phyloP scores from a whole-genome alignment of 53 echinoderm and acorn worm species.

The Paracentrotus lividus region DNA sequence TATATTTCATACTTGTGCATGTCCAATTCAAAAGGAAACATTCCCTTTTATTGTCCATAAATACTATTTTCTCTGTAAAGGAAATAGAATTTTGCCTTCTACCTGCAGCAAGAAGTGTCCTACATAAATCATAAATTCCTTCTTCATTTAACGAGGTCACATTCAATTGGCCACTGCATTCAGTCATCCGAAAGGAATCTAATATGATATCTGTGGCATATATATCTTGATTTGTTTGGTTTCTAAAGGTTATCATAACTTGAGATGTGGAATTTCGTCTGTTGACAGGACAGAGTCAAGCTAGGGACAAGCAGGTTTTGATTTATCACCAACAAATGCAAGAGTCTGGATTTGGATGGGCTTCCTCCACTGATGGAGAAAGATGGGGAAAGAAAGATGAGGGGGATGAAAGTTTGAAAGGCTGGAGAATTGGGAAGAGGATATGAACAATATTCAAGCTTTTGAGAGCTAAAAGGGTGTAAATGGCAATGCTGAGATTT shows the following conservation, averaged over 20 bases:
- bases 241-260: constrained; percentile 34
- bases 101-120: background rate
- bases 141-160: background rate
- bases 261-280: constrained; percentile 48
- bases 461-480: too few species aligned
- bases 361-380: background rate
- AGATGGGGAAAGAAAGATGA: background rate
- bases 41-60: too few species aligned
- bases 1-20: too few species aligned
- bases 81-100: background rate
- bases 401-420: background rate
- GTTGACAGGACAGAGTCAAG: background rate
- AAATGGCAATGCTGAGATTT: too few species aligned
- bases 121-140: background rate
- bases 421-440: background rate
- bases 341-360: background rate
- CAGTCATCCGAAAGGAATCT: background rate
- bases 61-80: background rate
- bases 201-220: constrained; percentile 8
- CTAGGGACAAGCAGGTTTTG: background rate
- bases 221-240: constrained; percentile 21
- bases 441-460: background rate
- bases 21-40: too few species aligned
- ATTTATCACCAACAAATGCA: constrained; percentile 49
- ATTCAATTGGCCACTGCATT: constrained; percentile 5